A percentile compares a stretch with the other conserved stretches of the same genome.
These are phyloP conservation scores for Caenorhabditis sinica DNA, from an alignment of 2,888 invertebrate genomes.

Conservation along the genomic window DNA sequence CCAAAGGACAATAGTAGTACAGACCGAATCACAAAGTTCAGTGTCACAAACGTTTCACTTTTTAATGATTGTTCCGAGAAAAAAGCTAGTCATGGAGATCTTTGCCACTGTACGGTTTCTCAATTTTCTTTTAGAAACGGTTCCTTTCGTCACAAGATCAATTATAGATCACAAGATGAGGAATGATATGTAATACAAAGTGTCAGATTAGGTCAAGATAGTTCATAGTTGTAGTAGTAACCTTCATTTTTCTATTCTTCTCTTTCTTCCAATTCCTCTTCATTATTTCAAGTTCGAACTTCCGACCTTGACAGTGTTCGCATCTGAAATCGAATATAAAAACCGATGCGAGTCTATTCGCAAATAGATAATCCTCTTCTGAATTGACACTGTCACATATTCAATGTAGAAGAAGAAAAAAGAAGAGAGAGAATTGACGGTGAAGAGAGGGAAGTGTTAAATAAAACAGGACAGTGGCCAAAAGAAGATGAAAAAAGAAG, in stretches of 20 bases:
- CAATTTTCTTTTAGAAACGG: neutral
- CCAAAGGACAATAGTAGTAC: neutral
- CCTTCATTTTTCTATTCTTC: neutral
- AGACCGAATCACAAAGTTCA: conserved; percentile 41
- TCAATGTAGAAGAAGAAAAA: neutral
- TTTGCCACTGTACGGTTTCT: neutral
- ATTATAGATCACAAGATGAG: conserved; percentile 21
- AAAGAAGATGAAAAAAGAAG: conserved; percentile 26
- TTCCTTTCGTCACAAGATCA: conserved; percentile 30
- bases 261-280: neutral
- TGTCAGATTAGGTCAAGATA: conserved; percentile 6
- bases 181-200: neutral
- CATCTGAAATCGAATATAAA: conserved; percentile 14
- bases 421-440: neutral
- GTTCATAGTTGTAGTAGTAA: neutral
- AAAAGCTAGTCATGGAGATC: neutral
- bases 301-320: conserved; percentile 37
- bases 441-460: conserved; percentile 21
- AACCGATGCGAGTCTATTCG: conserved; percentile 4
- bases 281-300: neutral
- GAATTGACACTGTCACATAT: conserved; percentile 36
- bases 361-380: conserved; percentile 35
- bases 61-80: conserved; percentile 11
- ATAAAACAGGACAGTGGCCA: conserved; percentile 30
- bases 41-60: conserved; percentile 34